Base-by-base conservation (phyloP, 2,888 invertebrate genomes). In the Dyspetes luteomarginatus region DNA sequence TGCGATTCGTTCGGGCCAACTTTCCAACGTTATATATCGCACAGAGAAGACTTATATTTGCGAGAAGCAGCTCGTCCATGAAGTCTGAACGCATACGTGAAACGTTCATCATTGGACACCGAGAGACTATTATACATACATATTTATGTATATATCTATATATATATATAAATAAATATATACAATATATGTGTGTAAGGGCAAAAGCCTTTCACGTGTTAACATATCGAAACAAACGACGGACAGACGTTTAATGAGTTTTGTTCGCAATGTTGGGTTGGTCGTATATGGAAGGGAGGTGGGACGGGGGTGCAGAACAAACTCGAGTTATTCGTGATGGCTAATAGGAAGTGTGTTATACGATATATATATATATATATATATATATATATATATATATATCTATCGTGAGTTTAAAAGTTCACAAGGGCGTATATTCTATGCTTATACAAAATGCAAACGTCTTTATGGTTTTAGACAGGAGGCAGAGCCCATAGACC, bases 231-330 rank as follows among this genome's bases (percentile, higher is more conserved):
- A 90, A 89, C 88, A 87, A 90, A 89, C 90, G 88, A 89, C 89
- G 88, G 91, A 91, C 91, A 89, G 91, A 89, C 88, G 89, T 90
- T 91, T 91, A 90, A 90, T 90, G 89, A 90, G 90, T 90, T 90
- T 90, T 89, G 89, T 88, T 88, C 77, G 75, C 41, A 76, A 76
- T 71, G 80, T 80, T 76, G 75, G 56, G 72, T 67, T 36, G 36
- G 78, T 55, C 67, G 76, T 52, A 84, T 84, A 83, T 81, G 85
- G 48, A 48, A 9, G 36, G 17, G 43, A 36, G 62, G 5, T 12
- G 28, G 36, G 12, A n/a, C 36, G 45, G 7, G 60, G 45, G 48
- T 22, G 50, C 7, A 43, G 60, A 17, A 71, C 24, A 50, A 74
- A 7, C 48, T 7, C 64, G 43, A 22, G 64, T 77, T 78, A 85